Evolutionary conservation across 2,113 vertebrate genomes (phyloP), one percentile per base, ranked within the genome.

Genomic region (Hypocryptadius cinnamomeus): DNA sequence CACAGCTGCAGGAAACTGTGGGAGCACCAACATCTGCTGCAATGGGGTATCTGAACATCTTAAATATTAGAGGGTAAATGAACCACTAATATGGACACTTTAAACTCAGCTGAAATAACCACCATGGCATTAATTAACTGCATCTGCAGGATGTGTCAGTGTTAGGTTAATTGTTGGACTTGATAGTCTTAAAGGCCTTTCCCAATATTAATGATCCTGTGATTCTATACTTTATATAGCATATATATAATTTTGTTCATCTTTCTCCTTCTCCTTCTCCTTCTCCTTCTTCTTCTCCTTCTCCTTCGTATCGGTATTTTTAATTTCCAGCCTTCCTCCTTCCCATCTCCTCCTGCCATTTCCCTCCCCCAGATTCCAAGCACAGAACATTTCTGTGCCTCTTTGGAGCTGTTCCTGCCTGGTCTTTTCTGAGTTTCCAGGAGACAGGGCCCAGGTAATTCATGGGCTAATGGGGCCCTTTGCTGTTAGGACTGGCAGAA

Each of bases 1-100:
- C 90, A 64, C 70, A 95, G 96, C 97, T 97, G 63, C 44, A 96
- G 95, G 97, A 97, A 97, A 81, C 95, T 85, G 80, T 70, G 66
- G 91, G 79, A 94, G 85, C 94, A 95, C 96, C 92, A 63, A 13
- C 71, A 71, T 61, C 86, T 87, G 73, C 84, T 85, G 61, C 77
- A 70, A 40, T 5, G 45, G 25, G 5, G 8, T 27, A 35, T 51
- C 59, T 44, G 31, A 70, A 11, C 23, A 10, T 40, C 85, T 84
- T 66, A 65, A 57, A 68, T 89, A 53, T 15, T 13, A 15, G 31
- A 59, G 15, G 28, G 37, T 35, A n/a, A 77, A 44, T 10, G 16
- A 76, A 79, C 15, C 24, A 6, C 73, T 47, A 28, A 45, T 22
- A 37, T 2, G 11, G 40, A 31, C 39, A 20, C 11, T 70, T 88